Evolutionary conservation across 1,140 invertebrate genomes (phyloP).

Genomic region (Lasioglossum baleicum): DNA sequence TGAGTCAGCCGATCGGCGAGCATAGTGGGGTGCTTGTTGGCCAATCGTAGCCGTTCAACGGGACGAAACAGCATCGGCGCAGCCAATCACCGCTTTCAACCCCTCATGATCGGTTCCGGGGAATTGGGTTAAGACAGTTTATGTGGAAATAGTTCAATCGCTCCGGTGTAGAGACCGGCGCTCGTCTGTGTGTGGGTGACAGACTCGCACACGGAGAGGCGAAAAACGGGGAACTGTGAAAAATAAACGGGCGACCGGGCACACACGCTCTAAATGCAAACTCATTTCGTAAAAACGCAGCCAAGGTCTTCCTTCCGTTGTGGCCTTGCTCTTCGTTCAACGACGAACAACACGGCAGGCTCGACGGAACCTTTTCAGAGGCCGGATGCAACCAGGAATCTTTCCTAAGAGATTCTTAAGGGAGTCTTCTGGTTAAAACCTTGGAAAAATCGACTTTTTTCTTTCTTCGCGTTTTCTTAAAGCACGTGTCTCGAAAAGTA

Average conservation of each 20-base stretch:
- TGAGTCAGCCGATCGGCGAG: constrained; percentile 67
- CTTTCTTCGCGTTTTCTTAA: no score
- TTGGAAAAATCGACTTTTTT: no score
- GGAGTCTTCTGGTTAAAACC: no score
- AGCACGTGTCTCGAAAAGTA: no score
- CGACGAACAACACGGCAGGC: background rate
- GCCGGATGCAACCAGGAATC: background rate
- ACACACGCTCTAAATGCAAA: constrained; percentile 23
- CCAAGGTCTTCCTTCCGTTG: constrained; percentile 34
- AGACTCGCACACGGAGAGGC: background rate
- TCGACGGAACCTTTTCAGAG: background rate
- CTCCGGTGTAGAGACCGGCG: background rate
- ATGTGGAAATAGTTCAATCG: constrained; percentile 33
- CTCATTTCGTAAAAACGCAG: constrained; percentile 32
- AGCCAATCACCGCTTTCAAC: constrained; percentile 68
- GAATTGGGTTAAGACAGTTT: constrained; percentile 58
- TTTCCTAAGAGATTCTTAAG: background rate
- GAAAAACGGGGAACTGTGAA: background rate
- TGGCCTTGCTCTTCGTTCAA: constrained; percentile 15
- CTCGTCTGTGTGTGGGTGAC: constrained; percentile 3
- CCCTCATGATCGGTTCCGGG: constrained; percentile 55
- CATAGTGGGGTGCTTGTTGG: constrained; percentile 35
- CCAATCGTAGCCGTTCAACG: constrained; percentile 46
- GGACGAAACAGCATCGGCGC: constrained; percentile 46
- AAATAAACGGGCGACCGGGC: constrained; percentile 18